Base-by-base conservation (phyloP, 2,113 vertebrate genomes). In the Ptilonorhynchus violaceus region DNA sequence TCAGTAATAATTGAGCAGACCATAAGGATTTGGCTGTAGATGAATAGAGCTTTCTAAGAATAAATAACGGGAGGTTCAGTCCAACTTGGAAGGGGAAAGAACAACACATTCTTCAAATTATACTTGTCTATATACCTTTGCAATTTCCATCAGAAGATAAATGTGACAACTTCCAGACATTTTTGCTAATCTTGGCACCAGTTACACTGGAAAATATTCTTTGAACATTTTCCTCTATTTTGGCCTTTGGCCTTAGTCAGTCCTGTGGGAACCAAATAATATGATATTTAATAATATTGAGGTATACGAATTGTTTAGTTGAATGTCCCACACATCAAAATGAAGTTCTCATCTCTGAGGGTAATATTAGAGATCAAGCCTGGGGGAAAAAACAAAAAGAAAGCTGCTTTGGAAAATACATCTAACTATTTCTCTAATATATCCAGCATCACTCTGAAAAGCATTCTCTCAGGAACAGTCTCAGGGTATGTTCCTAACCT, bases 121-220 rank as follows among this genome's bases (percentile, higher is more conserved):
- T 85, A 39, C 67, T 96, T 93, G 85, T 93, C 92, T 77, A 88
- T 94, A 90, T 93, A 96, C 85, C 95, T 95, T 93, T 69, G 58
- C 70, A 94, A 77, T 96, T 94, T 94, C 89, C 53, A 94, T 96
- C 75, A 90, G 55, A 94, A 96, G 92, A 96, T 90, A 80, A 90
- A 96, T 77, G 63, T 94, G 88, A 93, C 88, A 96, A 88, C 46
- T 94, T 96, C 88, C 92, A 96, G 96, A 90, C 50, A 77, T 88
- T 96, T 93, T 92, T 94, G 68, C 90, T 90, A 95, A 96, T 90
- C 90, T 96, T 96, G 96, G 95, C 96, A 95, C 10, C 27, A 83
- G 39, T 28, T 50, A 92, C 25, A 24, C 47, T 89, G 75, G 78
- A 96, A 96, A 95, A 92, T 93, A 90, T 67, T 93, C 82, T 96